Conservation (phyloP, 2,797 vertebrate species). For the Tapera naevia region DNA sequence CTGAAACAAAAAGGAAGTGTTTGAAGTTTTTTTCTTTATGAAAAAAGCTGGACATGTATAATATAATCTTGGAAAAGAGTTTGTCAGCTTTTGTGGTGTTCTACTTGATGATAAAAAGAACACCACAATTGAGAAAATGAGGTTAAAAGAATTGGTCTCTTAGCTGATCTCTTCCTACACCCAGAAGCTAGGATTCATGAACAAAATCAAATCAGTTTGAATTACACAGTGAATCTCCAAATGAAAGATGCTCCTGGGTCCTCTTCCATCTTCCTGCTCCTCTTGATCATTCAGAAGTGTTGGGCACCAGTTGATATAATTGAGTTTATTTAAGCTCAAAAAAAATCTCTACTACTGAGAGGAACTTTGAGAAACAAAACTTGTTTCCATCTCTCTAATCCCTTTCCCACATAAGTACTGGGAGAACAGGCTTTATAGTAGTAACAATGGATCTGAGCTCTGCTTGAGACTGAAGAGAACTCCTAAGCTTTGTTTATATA, state of each 20-base stretch:
- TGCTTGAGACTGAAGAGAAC: background rate
- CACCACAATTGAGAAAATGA: background rate
- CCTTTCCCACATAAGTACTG: slow-evolving; percentile 13
- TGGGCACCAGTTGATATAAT: slow-evolving; percentile 42
- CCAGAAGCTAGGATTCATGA: background rate
- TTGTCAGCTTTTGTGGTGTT: background rate
- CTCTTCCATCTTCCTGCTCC: background rate
- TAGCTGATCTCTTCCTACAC: background rate
- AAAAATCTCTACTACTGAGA: background rate
- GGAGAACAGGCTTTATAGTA: slow-evolving; percentile 27
- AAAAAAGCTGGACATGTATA: rapidly evolving
- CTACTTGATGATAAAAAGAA: background rate
- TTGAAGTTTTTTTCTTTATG: background rate
- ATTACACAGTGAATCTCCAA: background rate
- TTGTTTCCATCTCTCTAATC: slow-evolving; percentile 20
- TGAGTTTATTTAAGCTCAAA: slow-evolving; percentile 32
- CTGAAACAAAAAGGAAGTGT: background rate
- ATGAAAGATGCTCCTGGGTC: background rate
- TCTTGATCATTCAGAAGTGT: background rate
- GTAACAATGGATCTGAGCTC: background rate
- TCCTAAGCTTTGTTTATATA: slow-evolving; percentile 9
- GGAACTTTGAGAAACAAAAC: slow-evolving; percentile 10
- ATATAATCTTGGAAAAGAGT: background rate
- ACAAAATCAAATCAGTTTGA: background rate
- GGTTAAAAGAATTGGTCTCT: background rate